Evolutionary conservation across 2,797 vertebrate species (phyloP), one percentile per base, ranked within the genome.

Genomic region (Allobates femoralis): DNA sequence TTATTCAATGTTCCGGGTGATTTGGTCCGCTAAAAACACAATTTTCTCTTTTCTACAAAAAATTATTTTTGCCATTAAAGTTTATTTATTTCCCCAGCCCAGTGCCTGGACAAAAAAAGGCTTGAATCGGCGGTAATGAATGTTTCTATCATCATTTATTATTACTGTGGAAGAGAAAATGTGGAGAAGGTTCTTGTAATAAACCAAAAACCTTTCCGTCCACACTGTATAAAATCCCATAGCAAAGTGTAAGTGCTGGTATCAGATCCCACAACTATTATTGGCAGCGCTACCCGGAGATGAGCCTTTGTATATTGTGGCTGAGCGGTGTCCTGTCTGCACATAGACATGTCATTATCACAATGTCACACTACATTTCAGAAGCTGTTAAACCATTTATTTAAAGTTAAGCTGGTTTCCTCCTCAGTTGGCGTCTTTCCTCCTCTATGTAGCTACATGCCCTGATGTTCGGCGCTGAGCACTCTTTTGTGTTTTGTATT

Each of bases 401-500:
- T 56, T 41, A 83, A 73, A 56, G 66, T 73, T 28, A 53, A 67
- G 55, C 79, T 56, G 19, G 30, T 58, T 73, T 82, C 58, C 12
- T 83, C 5, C 66, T 82, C 51, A 37, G 66, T 34, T 41, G 51
- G 81, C 81, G 11, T 58, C 41, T 81, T 58, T 83, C 81, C 30
- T 82, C 23, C 51, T 67, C 62, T 58, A 51, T 11, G 21, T 19
- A 58, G 23, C 67, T 73, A 23, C 81, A 41, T 71, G 81, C 66
- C 32, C 81, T 58, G 32, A 16, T 83, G 81, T 58, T 58, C 81
- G 19, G 51, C 21, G 34, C 81, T 3, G 81, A 51, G 66, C 66
- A 83, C 51, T 32, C 62, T 41, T 41, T 73, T 58, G 67, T 83
- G 67, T 83, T 83, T 83, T 71, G 67, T 83, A 73, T 83, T 83